A percentile compares a stretch with the other conserved stretches of the same genome.
These are phyloP conservation scores for Platygyra sinensis DNA, from an alignment of 64 coral and sea anemone species.

Conservation along the genomic window DNA sequence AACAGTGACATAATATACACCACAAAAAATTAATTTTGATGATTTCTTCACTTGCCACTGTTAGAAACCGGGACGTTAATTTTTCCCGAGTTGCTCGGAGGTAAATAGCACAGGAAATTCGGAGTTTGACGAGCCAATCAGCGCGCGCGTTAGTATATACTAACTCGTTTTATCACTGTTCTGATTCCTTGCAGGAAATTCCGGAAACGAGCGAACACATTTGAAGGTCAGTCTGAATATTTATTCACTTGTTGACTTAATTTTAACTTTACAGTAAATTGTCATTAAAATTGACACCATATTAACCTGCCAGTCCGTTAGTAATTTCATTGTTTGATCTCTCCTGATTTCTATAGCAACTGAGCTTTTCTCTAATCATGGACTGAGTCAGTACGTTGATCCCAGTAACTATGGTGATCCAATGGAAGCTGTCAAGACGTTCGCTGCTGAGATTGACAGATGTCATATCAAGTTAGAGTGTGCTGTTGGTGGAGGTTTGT, in stretches of 20 bases:
- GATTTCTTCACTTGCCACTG: too few relatives aligned
- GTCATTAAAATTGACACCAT: not conserved
- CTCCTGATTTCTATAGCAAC: not conserved
- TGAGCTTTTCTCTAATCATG: constrained; percentile 48
- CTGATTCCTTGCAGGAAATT: not conserved
- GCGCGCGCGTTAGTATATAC: too few relatives aligned
- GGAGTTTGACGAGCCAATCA: too few relatives aligned
- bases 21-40: too few relatives aligned
- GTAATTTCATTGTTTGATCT: not conserved
- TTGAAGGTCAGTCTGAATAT: constrained; percentile 11
- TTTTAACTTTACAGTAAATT: not conserved
- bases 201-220: constrained; percentile 33
- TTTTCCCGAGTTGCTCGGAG: too few relatives aligned
- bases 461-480: constrained; percentile 62
- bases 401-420: constrained; percentile 84
- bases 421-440: constrained; percentile 69
- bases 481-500: constrained; percentile 80
- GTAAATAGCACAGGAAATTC: too few relatives aligned
- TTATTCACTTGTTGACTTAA: not conserved
- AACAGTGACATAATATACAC: too few relatives aligned
- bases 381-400: constrained; percentile 76
- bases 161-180: too few relatives aligned
- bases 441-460: constrained; percentile 71
- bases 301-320: not conserved
- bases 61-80: too few relatives aligned